Conservation (phyloP, 2,888 invertebrate species). For the Magallana nippona region DNA sequence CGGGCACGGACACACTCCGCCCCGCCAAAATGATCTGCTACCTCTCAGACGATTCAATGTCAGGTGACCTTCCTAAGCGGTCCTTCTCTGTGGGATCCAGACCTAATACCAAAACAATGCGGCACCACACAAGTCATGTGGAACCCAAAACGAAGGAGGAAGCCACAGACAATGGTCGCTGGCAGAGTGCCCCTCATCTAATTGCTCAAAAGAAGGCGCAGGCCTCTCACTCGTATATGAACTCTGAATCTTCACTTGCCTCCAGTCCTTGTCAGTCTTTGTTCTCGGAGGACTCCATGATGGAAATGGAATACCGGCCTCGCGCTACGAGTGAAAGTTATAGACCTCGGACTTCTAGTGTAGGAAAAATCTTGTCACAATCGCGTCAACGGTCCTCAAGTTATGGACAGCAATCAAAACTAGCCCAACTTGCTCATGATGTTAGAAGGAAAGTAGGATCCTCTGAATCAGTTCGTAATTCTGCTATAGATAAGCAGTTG, state of each 20-base stretch:
- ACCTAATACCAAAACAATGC: conserved; percentile 78
- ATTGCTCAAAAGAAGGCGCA: conserved; percentile 61
- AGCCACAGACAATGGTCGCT: conserved; percentile 81
- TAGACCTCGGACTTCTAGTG: conserved; percentile 74
- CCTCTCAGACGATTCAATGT: conserved; percentile 81
- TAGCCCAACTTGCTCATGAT: conserved; percentile 57
- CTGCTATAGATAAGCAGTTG: conserved; percentile 63
- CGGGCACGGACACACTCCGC: conserved; percentile 82
- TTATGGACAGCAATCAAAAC: conserved; percentile 70
- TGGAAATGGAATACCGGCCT: conserved; percentile 76
- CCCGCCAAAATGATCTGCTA: conserved; percentile 89
- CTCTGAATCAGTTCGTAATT: conserved; percentile 64
- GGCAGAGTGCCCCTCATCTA: conserved; percentile 86
- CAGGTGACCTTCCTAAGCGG: conserved; percentile 82
- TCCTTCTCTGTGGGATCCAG: conserved; percentile 93
- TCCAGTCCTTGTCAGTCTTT: conserved; percentile 69
- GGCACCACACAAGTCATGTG: conserved; percentile 48
- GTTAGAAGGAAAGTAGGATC: conserved; percentile 59
- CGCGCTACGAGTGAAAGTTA: conserved; percentile 75
- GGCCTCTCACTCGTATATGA: conserved; percentile 47
- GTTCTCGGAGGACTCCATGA: conserved; percentile 74
- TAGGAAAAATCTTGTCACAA: conserved; percentile 65
- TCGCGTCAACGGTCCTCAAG: conserved; percentile 75
- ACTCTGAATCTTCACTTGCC: conserved; percentile 51
- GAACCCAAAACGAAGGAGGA: conserved; percentile 58